Evolutionary conservation across 2,888 invertebrate species (phyloP), one percentile per base, ranked within the genome.

Genomic region (Lasioglossum malachurum): DNA sequence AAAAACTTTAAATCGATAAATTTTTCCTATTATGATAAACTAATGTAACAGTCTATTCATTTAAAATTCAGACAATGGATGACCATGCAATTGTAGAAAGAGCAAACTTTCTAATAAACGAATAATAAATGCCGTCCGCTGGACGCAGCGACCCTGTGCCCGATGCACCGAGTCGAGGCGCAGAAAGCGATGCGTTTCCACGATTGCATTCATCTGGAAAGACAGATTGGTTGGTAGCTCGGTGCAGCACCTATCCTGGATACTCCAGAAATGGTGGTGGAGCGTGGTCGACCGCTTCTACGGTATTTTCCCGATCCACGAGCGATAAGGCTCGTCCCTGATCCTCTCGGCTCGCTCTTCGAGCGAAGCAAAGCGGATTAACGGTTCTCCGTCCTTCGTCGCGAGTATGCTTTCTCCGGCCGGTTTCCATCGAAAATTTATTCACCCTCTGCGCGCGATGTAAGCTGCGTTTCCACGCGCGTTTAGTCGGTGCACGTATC

Each of bases 291-390:
- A 77, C 71, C 78, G 79, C 82, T 81, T 88, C 79, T 81, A 85
- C 81, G 85, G 88, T 79, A 80, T 82, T 90, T 85, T 72, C 83
- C 80, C 80, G 84, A 86, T 90, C 87, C 38, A 7, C 82, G 80
- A 71, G 53, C 80, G 86, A 90, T 85, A 88, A 89, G 67, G 71
- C 44, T 57, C 71, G 69, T 81, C 74, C 78, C 71, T 75, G 78
- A 75, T 84, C 77, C 44, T 69, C 49, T 69, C 31, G 0, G 67
- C 16, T 27, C 31, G 16, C 19, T 27, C 67, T 12, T 57, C 35
- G 81, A 44, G 69, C 38, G 19, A 8, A 16, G 72, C 41, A 57
- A 67, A 31, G 64, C 76, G 76, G 82, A 78, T 78, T 87, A 87
- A 87, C 87, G 87, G 87, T 87, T 80, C 75, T 81, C n/a, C 64